phyloP scores from a whole-genome alignment of 2,113 vertebrate species.

The Syrrhaptes paradoxus region DNA sequence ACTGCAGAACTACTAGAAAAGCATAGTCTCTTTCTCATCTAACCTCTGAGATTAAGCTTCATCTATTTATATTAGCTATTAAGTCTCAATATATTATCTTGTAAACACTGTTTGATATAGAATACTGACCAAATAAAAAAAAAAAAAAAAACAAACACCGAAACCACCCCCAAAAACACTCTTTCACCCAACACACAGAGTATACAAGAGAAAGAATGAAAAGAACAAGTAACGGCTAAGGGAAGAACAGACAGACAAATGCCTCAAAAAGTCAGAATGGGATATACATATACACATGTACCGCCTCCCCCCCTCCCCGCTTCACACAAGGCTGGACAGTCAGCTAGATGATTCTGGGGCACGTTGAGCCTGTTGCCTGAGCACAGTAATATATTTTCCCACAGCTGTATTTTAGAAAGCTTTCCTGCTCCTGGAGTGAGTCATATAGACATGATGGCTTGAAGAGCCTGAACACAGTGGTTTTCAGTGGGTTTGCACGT shows the following conservation, averaged over 20 bases:
- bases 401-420: background rate
- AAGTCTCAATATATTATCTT: background rate
- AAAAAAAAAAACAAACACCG: too few species aligned
- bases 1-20: background rate
- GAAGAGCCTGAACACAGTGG: background rate
- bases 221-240: background rate
- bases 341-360: background rate
- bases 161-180: too few species aligned
- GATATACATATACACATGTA: background rate
- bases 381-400: fast-evolving
- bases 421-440: background rate
- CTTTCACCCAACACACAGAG: background rate
- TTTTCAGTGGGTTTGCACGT: background rate
- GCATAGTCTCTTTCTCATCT: background rate
- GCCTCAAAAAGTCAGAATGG: background rate
- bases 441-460: background rate
- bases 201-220: background rate
- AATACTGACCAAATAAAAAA: background rate
- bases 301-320: fast-evolving
- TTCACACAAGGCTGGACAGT: background rate
- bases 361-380: fast-evolving
- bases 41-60: background rate
- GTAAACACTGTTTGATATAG: background rate
- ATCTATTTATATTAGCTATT: background rate
- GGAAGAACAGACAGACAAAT: background rate